Base-by-base conservation (phyloP, 2,888 invertebrate species). In the Bombylius discolor region DNA sequence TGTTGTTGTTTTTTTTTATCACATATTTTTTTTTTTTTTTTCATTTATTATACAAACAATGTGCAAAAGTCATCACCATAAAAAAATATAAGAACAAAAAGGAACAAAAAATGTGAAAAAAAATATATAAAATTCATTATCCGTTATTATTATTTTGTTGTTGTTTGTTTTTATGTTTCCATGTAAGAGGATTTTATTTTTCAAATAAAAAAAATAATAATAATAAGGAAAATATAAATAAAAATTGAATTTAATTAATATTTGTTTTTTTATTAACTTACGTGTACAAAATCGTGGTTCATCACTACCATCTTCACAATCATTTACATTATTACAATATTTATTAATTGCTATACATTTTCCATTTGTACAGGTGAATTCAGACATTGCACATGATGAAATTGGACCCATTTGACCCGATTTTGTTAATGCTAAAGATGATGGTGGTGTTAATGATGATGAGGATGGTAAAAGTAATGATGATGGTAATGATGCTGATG, bases 241-340 rank as follows among this genome's bases (percentile, higher is more conserved):
- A 23, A 23, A 32, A 58, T 23, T 23, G 23, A 23, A 23, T 23
- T 23, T 23, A 23, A 23, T 23, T 23, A 23, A 23, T 23, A 67
- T 65, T 66, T 59, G 12, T 12, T 55, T 48, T 46, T 60, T 1
- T 23, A 23, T 23, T 23, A 3, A 84, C 88, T 87, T 74, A 89
- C 89, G 84, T 71, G 88, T 84, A 69, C 89, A 89, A 73, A 85
- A 84, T 65, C 86, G 78, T 23, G 87, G 87, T 68, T 89, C 89
- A 68, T 89, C 89, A 36, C 86, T 84, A 5, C 82, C 81, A 68
- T 89, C 89, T 1, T 87, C 87, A 66, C 89, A 89, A 68, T 90
- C 87, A 70, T 88, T 85, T 62, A 80, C 77, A 62, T 84, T 85
- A 70, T 89, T 87, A 73, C 89, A 89, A 71, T 81, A 89, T 70